Evolutionary conservation across 2,113 vertebrate species (phyloP).

Genomic region (Danio rerio): DNA sequence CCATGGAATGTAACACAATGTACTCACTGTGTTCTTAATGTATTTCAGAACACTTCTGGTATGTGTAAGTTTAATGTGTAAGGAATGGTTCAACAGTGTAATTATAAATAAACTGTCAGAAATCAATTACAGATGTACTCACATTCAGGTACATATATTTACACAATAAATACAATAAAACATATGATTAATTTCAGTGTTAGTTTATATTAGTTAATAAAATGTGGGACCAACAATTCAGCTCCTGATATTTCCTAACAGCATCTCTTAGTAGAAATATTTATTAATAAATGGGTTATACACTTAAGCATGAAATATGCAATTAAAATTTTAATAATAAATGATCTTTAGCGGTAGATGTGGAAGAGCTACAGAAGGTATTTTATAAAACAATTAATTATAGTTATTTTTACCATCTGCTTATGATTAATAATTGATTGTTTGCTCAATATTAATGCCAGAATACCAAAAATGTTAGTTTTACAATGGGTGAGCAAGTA

Average conservation of each 20-base stretch:
- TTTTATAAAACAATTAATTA: background rate
- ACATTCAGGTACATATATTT: too few species aligned
- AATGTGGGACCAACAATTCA: too few species aligned
- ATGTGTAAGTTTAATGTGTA: too few species aligned
- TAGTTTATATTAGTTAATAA: too few species aligned
- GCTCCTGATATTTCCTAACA: background rate
- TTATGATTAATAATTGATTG: background rate
- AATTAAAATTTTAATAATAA: background rate
- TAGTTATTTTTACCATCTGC: background rate
- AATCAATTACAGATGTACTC: too few species aligned
- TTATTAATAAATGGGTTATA: conserved; percentile 26
- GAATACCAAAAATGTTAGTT: background rate
- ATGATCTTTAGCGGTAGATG: background rate
- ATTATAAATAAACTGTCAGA: too few species aligned
- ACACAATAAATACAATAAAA: too few species aligned
- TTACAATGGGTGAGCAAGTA: background rate
- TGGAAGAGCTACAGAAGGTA: background rate
- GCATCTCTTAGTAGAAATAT: background rate
- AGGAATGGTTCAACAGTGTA: too few species aligned
- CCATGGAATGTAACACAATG: too few species aligned
- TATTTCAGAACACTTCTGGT: too few species aligned
- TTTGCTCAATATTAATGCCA: background rate
- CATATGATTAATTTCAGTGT: too few species aligned
- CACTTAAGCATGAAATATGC: conserved; percentile 8
- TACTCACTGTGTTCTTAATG: too few species aligned